Base-by-base conservation (phyloP, 2,113 vertebrate species). In the Paraplagusia blochii region DNA sequence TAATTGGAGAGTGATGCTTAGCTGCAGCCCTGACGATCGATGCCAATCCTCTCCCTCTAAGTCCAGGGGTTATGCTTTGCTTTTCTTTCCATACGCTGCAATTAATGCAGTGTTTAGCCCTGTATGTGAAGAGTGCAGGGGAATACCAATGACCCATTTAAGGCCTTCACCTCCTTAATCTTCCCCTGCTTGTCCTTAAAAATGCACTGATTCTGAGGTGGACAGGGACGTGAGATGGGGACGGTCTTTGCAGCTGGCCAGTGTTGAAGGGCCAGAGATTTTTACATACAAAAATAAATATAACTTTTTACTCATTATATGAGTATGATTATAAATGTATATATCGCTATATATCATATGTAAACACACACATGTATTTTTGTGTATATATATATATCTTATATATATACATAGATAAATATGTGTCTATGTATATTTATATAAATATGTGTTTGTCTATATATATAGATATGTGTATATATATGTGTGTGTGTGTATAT, bases 141-240 rank as follows among this genome's bases (percentile, higher is more conserved):
- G 88, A 88, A 89, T 89, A 85, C 85, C 86, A 87, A 90, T 88
- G 87, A 79, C 80, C 82, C 75, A 51, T 83, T 88, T 86, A 84
- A 58, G 66, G 72, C 60, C 57, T 8, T 44, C 65, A 64, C 59
- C 64, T 63, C 74, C 75, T 58, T 74, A 84, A 79, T 80, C 79
- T 77, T 76, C 51, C 64, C 60, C 48, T 38, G 43, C 53, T 61
- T 44, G 61, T 59, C 40, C 68, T 44, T 58, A 50, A 63, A 80
- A 66, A 66, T 39, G 60, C 48, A 10, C 42, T n/a, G 52, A 49
- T 62, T 67, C 47, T 43, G 56, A 38, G 59, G 51, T 50, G 12
- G 55, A 18, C 40, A n/a, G 17, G 43, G 44, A 18, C 14, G 19
- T 1, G 42, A 16, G 14, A 5, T 9, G 9, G 44, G 42, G 29